Evolutionary conservation across 2,113 vertebrate species (phyloP), one percentile per base, ranked within the genome.

Genomic region (Ceyx cyanopectus): DNA sequence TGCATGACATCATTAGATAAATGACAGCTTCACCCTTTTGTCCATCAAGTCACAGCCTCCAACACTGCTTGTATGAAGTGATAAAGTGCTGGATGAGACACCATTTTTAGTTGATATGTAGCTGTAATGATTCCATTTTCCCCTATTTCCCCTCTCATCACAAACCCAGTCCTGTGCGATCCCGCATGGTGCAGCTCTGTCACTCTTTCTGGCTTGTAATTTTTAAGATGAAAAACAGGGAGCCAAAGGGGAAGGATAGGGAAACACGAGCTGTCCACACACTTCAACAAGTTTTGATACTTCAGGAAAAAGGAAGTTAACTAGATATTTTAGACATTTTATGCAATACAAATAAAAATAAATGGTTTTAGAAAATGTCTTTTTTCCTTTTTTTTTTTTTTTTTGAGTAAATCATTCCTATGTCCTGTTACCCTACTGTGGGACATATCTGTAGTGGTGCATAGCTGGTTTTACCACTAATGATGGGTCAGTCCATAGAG

Each of bases 401-500:
- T 12, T 67, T 32, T 17, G 3, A 41, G 30, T 37, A 92, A 53
- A 79, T 77, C 67, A 69, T 62, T 63, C 61, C 56, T 74, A 21
- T 0, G 4, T 77, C 63, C 58, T 61, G 72, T 30, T 74, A 58
- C 51, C 60, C 41, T 54, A 2, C 53, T 27, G 29, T 22, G 69
- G 83, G 68, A 51, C 22, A n/a, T 87, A 68, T 41, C 57, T 51
- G 53, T 40, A 34, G 65, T 54, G 72, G 46, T 48, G 68, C 87
- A 51, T 7, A 80, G 75, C 62, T 86, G 85, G 46, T 87, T 90
- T 93, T 27, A 83, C 94, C 94, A 94, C 96, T 95, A 95, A 95
- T 93, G 93, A 95, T 14, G 69, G 94, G 90, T 88, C 90, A 93
- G 82, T 60, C 57, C 12, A 18, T 74, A 9, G 24, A 90, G 68